Percentiles rank a stretch among this genome's conserved stretches.
phyloP scores from a whole-genome alignment of 2,113 vertebrate genomes.

The Cariama cristata region DNA sequence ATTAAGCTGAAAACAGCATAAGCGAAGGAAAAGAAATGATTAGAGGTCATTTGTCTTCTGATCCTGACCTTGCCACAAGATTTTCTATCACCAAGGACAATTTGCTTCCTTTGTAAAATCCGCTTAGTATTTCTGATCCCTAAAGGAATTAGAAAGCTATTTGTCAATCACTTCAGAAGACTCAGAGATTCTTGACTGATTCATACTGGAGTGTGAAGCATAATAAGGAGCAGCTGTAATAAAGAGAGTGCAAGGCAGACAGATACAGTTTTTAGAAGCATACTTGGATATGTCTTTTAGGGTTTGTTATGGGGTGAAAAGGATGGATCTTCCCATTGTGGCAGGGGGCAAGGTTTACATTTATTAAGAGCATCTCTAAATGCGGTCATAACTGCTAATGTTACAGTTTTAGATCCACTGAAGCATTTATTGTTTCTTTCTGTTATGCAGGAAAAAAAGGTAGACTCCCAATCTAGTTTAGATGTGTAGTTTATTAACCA shows the following conservation, averaged over 20 bases:
- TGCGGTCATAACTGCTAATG: background rate
- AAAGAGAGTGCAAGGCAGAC: background rate
- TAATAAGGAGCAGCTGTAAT: background rate
- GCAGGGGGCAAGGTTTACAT: background rate
- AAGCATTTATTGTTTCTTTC: background rate
- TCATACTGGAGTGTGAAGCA: background rate
- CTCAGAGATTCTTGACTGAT: background rate
- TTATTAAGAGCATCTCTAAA: background rate
- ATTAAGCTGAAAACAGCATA: background rate
- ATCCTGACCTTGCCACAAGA: slow-evolving; percentile 35
- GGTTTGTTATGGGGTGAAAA: background rate
- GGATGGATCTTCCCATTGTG: background rate
- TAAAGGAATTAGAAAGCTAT: slow-evolving; percentile 14
- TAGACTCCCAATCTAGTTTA: background rate
- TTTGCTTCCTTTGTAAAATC: slow-evolving; percentile 41
- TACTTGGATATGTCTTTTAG: background rate
- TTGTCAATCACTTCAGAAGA: slow-evolving; percentile 17
- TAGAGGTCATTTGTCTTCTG: slow-evolving; percentile 32
- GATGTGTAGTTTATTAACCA: background rate
- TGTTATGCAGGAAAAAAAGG: background rate
- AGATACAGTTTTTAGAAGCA: background rate
- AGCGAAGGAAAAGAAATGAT: background rate
- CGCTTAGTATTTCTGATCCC: slow-evolving; percentile 20
- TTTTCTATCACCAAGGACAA: slow-evolving; percentile 14
- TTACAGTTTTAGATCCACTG: background rate